These are phyloP conservation scores for Myotis davidii DNA, from an alignment of 2,113 vertebrate genomes.

Conservation along the genomic window DNA sequence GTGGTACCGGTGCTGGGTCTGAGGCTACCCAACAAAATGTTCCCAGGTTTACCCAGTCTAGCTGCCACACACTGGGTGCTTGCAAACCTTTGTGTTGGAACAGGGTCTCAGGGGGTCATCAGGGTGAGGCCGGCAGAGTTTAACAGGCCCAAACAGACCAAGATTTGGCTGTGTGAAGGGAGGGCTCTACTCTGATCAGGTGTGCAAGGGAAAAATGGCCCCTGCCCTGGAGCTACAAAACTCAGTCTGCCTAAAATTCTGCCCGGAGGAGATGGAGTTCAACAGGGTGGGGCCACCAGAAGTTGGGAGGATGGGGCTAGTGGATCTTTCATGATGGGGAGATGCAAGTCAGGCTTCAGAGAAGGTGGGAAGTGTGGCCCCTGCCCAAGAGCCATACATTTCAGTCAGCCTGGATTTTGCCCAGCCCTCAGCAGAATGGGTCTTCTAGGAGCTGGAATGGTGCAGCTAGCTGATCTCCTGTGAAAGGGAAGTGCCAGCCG, in stretches of 20 bases:
- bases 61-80: background rate
- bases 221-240: background rate
- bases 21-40: background rate
- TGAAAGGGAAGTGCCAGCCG: background rate
- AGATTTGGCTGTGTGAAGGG: background rate
- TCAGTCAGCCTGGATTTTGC: background rate
- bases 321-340: background rate
- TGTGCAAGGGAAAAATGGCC: background rate
- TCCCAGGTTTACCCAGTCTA: background rate
- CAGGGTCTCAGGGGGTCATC: background rate
- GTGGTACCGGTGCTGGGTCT: background rate
- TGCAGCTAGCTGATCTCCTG: background rate
- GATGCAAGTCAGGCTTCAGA: background rate
- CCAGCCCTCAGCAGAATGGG: background rate
- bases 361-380: background rate
- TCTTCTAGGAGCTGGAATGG: background rate
- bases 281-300: background rate
- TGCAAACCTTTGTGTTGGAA: background rate
- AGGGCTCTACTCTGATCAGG: background rate
- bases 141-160: background rate
- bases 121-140: background rate
- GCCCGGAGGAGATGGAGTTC: background rate
- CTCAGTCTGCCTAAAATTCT: background rate
- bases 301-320: background rate
- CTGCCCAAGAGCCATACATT: background rate